Evolutionary conservation across 2,797 vertebrate species (phyloP), one percentile per base, ranked within the genome.

Genomic region (Zenarchopterus dispar): DNA sequence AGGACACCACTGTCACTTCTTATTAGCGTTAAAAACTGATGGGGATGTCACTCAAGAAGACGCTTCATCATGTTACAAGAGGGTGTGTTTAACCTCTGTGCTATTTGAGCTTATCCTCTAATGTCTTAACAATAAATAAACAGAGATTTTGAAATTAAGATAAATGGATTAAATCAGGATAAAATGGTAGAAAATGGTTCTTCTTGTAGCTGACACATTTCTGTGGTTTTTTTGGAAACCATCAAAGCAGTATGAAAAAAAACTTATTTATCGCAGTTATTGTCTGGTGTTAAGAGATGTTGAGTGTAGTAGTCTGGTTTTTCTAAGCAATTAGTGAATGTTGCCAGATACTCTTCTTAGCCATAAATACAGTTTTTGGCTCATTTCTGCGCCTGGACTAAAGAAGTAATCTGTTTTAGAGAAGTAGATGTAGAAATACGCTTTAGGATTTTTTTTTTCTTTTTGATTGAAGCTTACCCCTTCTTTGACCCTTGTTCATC

Each of bases 381-480:
- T 73, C 57, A 21, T 77, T 80, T 73, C 41, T 78, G 11, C 39
- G 46, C 50, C 19, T 24, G 26, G 43, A 8, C 73, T 86, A 82
- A 88, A 88, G 74, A 77, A 82, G 86, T 85, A 85, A 87, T 88
- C 78, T 70, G 76, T 75, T 82, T 82, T 59, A 64, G 62, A 21
- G 54, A 67, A 45, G 58, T 65, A 56, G 67, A 66, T 19, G 22
- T 33, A 78, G 77, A 67, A 86, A 77, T 86, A 82, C 46, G 52
- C 80, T 88, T 86, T 67, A 89, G 72, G 80, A 85, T 80, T 84
- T 79, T 82, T 16, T 52, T 87, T 77, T 62, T 79, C 81, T 16
- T 52, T 86, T 77, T 67, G 82, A 92, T 90, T 89, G 79, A 84
- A 77, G 75, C 81, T 86, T 89, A 85, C 54, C 84, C 80, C 42